A percentile compares a stretch with the other conserved stretches of the same genome.
phyloP scores from a whole-genome alignment of 2,888 invertebrate species.

The Amphiduros pacificus region DNA sequence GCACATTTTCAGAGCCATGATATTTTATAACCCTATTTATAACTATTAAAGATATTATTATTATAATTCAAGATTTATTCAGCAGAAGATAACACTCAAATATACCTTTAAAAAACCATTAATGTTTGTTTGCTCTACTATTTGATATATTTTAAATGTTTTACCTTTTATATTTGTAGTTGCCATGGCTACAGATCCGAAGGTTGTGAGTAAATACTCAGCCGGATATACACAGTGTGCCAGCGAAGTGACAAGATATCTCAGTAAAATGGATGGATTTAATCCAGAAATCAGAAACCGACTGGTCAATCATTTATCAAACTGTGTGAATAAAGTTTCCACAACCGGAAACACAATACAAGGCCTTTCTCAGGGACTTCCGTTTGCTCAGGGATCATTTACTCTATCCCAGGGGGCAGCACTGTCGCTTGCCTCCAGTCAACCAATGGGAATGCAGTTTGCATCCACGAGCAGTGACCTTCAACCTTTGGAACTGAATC shows the following conservation, averaged over 20 bases:
- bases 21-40: no score
- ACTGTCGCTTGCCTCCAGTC: neutral
- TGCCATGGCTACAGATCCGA: slow-evolving; percentile 19
- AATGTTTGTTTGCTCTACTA: no score
- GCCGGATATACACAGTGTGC: slow-evolving; percentile 46
- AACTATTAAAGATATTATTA: no score
- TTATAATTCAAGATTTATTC: no score
- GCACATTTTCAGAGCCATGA: no score
- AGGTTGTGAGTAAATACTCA: slow-evolving; percentile 24
- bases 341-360: neutral
- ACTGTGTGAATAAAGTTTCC: slow-evolving; percentile 7
- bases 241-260: slow-evolving; percentile 49
- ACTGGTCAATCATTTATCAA: neutral
- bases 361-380: no score
- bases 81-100: no score
- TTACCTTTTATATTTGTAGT: slow-evolving; percentile 9
- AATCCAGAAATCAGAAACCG: slow-evolving; percentile 5
- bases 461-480: no score
- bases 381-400: neutral
- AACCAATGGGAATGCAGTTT: neutral
- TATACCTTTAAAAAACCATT: no score
- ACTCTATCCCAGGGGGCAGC: neutral
- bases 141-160: no score
- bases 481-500: neutral
- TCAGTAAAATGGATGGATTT: slow-evolving; percentile 30